Evolutionary conservation across 2,888 invertebrate genomes (phyloP).

Genomic region (Noctua comes): DNA sequence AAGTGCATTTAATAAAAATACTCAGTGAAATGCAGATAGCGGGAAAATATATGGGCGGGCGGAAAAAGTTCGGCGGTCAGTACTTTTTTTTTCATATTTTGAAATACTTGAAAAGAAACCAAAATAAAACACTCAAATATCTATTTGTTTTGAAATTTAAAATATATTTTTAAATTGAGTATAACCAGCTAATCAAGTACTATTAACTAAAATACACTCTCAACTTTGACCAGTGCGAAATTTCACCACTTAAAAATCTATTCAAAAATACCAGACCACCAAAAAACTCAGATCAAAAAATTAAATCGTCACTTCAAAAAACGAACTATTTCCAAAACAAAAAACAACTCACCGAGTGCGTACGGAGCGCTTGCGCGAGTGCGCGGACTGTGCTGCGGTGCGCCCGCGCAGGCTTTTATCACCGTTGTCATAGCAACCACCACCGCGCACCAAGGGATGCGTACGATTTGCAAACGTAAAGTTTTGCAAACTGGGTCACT

Average conservation of each 20-base stretch:
- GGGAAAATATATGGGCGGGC: conserved; percentile 30
- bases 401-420: conserved; percentile 80
- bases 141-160: not conserved
- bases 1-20: not conserved
- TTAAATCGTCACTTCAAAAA: conserved; percentile 49
- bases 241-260: conserved; percentile 16
- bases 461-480: conserved; percentile 64
- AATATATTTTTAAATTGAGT: too few species aligned
- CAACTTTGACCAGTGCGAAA: conserved; percentile 2
- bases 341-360: conserved; percentile 85
- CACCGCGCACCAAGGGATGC: conserved; percentile 72
- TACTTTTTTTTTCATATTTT: not conserved
- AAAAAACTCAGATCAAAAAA: not conserved
- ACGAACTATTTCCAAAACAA: conserved; percentile 49
- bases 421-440: conserved; percentile 77
- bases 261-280: not conserved
- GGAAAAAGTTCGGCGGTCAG: not conserved
- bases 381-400: conserved; percentile 80
- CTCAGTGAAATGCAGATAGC: not conserved
- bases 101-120: not conserved
- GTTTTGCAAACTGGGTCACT: conserved; percentile 71
- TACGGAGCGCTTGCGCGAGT: conserved; percentile 82
- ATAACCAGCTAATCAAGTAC: not conserved
- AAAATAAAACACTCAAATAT: not conserved
- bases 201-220: conserved; percentile 16